A percentile compares a stretch with the other conserved stretches of the same genome.
phyloP scores from a whole-genome alignment of 2,797 vertebrate genomes.

The Tympanoctomys barrerae region DNA sequence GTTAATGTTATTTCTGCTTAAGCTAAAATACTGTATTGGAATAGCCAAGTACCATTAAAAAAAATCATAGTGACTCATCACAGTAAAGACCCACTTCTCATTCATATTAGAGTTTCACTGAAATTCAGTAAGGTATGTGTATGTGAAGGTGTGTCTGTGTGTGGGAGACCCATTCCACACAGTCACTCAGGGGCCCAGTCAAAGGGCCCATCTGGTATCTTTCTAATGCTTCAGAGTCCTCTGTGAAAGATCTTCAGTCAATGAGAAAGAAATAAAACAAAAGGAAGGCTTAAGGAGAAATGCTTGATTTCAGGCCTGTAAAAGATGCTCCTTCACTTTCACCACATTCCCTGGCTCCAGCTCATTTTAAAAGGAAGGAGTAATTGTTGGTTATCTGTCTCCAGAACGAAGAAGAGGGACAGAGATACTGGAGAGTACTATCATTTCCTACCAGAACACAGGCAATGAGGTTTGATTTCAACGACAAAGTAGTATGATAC shows the following conservation, averaged over 20 bases:
- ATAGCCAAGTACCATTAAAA: not conserved
- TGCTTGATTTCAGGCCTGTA: not conserved
- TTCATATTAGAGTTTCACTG: not conserved
- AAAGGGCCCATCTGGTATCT: not conserved
- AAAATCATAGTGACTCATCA: slow-evolving; percentile 8
- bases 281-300: not conserved
- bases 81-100: slow-evolving; percentile 5
- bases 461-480: slow-evolving; percentile 42
- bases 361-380: not conserved
- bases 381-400: not conserved
- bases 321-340: not conserved
- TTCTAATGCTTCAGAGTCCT: not conserved
- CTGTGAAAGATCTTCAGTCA: not conserved
- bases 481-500: not conserved
- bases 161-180: not conserved
- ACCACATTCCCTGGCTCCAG: not conserved
- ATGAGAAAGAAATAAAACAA: not conserved
- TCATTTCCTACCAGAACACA: not conserved
- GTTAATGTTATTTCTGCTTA: slow-evolving; percentile 13
- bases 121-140: not conserved
- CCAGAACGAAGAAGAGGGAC: slow-evolving; percentile 29
- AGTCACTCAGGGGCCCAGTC: not conserved
- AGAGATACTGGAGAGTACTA: not conserved
- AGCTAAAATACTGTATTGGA: slow-evolving; percentile 12
- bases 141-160: not conserved